Conservation (phyloP, 2,888 invertebrate species). For the Gastracanthus pulcherrimus region DNA sequence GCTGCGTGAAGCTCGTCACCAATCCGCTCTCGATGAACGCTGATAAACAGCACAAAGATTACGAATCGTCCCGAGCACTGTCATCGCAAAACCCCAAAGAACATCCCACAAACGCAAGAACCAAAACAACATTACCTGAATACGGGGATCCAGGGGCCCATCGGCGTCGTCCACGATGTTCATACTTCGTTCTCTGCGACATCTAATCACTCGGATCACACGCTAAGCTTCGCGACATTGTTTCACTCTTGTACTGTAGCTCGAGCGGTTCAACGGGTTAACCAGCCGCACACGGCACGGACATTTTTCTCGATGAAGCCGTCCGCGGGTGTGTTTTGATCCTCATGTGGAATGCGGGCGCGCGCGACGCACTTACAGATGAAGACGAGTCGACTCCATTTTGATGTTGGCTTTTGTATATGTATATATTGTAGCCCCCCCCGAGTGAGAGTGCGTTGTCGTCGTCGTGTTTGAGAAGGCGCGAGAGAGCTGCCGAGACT, state of each 20-base stretch:
- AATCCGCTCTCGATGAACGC: neutral
- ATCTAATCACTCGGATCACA: conserved; percentile 66
- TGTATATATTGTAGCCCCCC: neutral
- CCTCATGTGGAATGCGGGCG: conserved; percentile 36
- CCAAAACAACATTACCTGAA: conserved; percentile 74
- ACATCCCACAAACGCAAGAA: neutral
- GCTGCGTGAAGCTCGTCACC: neutral
- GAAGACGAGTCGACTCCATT: conserved; percentile 66
- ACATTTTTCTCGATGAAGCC: neutral
- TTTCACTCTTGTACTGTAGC: conserved; percentile 6
- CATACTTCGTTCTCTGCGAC: conserved; percentile 70
- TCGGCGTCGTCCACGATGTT: conserved; percentile 76
- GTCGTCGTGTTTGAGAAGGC: neutral
- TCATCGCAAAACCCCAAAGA: neutral
- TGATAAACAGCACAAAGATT: neutral
- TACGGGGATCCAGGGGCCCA: conserved; percentile 78
- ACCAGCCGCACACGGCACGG: neutral
- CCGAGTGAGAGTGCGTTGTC: conserved; percentile 25
- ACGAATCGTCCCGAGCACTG: neutral
- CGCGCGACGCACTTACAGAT: conserved; percentile 44
- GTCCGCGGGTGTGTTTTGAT: conserved; percentile 10
- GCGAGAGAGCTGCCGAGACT: neutral
- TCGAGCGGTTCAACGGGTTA: neutral
- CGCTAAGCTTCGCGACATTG: conserved; percentile 29
- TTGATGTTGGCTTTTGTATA: conserved; percentile 58